These are phyloP conservation scores for Murina feae DNA, from an alignment of 2,113 vertebrate species.

Conservation along the genomic window DNA sequence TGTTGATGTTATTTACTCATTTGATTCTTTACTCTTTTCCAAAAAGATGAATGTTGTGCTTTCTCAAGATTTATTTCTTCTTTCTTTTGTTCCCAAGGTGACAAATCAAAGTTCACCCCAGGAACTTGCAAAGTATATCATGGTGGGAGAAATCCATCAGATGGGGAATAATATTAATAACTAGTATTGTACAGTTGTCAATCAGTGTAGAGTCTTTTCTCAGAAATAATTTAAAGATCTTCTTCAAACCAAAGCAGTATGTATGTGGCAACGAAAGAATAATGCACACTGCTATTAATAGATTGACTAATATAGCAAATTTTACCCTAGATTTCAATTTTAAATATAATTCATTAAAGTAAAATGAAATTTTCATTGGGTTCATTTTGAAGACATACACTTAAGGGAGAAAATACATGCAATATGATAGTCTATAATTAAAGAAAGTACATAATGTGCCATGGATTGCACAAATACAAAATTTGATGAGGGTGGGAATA, in stretches of 20 bases:
- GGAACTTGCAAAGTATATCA: constrained; percentile 68
- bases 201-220: constrained; percentile 34
- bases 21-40: constrained; percentile 76
- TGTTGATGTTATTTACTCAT: constrained; percentile 81
- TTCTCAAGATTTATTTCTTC: constrained; percentile 70
- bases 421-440: not conserved
- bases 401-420: not conserved
- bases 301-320: not conserved
- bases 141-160: constrained; percentile 50
- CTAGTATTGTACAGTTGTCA: constrained; percentile 49
- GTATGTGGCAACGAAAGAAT: not conserved
- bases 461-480: not conserved
- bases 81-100: constrained; percentile 67
- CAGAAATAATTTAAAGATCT: constrained; percentile 52
- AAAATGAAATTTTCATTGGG: not conserved
- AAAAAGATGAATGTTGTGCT: constrained; percentile 58
- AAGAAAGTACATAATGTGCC: not conserved
- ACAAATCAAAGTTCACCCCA: constrained; percentile 79
- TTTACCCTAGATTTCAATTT: constrained; percentile 38
- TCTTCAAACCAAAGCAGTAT: not conserved
- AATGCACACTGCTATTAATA: not conserved
- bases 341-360: constrained; percentile 28
- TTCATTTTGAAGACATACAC: not conserved
- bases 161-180: constrained; percentile 49
- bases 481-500: not conserved